These are phyloP conservation scores for Corythornis cristatus DNA, from an alignment of 2,113 vertebrate species.

Conservation along the genomic window DNA sequence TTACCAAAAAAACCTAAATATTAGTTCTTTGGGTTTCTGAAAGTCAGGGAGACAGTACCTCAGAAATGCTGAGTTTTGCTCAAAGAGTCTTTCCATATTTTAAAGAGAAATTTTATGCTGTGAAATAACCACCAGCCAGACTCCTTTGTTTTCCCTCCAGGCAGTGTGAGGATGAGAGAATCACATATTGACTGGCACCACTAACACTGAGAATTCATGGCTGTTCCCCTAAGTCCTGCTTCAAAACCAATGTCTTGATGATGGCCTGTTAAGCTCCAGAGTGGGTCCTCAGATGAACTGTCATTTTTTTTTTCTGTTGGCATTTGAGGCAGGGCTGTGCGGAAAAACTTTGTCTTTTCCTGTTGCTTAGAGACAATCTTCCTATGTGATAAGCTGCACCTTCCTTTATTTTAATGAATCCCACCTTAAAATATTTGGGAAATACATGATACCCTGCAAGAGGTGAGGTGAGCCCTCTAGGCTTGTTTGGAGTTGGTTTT, in stretches of 20 bases:
- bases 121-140: not conserved
- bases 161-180: not conserved
- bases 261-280: not conserved
- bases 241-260: constrained; percentile 20
- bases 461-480: not conserved
- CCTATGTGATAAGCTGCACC: not conserved
- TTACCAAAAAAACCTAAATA: not conserved
- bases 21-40: not conserved
- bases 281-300: not conserved
- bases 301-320: not conserved
- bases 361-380: constrained; percentile 9
- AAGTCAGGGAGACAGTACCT: not conserved
- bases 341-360: constrained; percentile 6
- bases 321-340: not conserved
- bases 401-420: not conserved
- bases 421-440: not conserved
- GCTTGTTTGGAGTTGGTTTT: not conserved
- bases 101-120: not conserved
- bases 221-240: not conserved
- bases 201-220: not conserved
- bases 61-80: not conserved
- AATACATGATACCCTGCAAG: not conserved
- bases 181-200: not conserved
- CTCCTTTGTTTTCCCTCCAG: not conserved
- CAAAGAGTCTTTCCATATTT: not conserved